Evolutionary conservation across 2,113 vertebrate species (phyloP).

Genomic region (Macroglossus sobrinus): DNA sequence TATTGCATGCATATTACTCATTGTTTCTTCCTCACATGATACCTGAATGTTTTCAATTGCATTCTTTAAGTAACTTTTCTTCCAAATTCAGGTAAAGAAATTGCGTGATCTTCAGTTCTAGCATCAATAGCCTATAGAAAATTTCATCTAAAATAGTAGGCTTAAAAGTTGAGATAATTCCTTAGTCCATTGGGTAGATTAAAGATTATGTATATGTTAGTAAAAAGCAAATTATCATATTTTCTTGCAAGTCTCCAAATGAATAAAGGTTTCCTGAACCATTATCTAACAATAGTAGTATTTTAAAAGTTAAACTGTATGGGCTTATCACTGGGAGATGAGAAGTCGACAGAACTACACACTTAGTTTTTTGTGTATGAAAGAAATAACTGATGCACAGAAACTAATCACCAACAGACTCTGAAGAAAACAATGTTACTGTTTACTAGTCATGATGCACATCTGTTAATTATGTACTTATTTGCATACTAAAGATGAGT

Average conservation of each 20-base stretch:
- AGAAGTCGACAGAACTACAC: not conserved
- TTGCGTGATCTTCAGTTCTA: not conserved
- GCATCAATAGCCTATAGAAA: not conserved
- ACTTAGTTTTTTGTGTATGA: not conserved
- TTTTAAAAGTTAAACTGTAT: not conserved
- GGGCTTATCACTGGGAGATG: not conserved
- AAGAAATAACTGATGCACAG: not conserved
- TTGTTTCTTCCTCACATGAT: not conserved
- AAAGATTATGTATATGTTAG: not conserved
- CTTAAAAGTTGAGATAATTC: not conserved
- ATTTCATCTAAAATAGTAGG: not conserved
- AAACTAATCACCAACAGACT: not conserved
- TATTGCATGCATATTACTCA: not conserved
- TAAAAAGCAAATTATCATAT: not conserved
- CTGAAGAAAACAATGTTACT: not conserved
- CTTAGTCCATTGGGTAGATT: not conserved
- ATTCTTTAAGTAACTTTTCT: not conserved
- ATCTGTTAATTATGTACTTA: not conserved
- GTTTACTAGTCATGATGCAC: not conserved
- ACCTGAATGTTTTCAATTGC: not conserved
- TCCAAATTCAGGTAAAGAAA: not conserved
- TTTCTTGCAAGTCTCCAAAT: not conserved
- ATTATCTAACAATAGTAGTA: not conserved
- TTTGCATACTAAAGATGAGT: not conserved
- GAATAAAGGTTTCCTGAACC: not conserved